These are phyloP conservation scores for Tenualosa ilisha DNA, from an alignment of 2,797 vertebrate genomes.

Conservation along the genomic window DNA sequence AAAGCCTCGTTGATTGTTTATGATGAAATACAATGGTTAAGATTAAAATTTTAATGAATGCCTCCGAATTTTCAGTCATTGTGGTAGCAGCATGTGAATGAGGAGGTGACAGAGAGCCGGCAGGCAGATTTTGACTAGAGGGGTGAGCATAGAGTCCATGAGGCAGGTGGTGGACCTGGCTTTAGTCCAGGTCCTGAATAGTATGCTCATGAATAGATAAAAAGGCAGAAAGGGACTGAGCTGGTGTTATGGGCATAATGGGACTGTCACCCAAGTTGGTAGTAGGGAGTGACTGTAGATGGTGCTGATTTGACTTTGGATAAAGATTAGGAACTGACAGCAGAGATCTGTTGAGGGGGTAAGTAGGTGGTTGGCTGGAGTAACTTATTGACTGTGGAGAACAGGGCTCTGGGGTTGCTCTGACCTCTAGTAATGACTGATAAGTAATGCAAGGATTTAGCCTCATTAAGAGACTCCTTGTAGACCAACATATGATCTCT, in stretches of 20 bases:
- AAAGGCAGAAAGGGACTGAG: neutral
- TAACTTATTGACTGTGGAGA: neutral
- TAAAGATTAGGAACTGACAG: neutral
- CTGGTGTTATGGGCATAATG: too few species aligned
- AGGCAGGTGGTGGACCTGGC: neutral
- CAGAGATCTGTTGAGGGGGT: neutral
- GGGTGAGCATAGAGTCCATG: too few species aligned
- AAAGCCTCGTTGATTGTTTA: too few species aligned
- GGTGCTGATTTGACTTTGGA: neutral
- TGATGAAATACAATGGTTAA: neutral
- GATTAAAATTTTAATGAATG: too few species aligned
- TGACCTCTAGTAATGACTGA: conserved; percentile 9
- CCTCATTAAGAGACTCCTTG: neutral
- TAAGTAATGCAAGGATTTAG: neutral
- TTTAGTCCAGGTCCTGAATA: neutral
- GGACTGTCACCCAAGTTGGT: neutral
- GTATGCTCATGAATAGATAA: neutral
- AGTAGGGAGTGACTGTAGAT: neutral
- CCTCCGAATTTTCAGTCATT: too few species aligned
- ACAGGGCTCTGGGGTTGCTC: neutral
- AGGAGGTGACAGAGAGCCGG: too few species aligned
- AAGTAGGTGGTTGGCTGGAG: neutral
- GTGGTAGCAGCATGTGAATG: neutral
- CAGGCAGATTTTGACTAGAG: too few species aligned
- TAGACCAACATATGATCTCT: neutral